These are phyloP conservation scores for Helostoma temminkii DNA, from an alignment of 2,797 vertebrate genomes.

Conservation along the genomic window DNA sequence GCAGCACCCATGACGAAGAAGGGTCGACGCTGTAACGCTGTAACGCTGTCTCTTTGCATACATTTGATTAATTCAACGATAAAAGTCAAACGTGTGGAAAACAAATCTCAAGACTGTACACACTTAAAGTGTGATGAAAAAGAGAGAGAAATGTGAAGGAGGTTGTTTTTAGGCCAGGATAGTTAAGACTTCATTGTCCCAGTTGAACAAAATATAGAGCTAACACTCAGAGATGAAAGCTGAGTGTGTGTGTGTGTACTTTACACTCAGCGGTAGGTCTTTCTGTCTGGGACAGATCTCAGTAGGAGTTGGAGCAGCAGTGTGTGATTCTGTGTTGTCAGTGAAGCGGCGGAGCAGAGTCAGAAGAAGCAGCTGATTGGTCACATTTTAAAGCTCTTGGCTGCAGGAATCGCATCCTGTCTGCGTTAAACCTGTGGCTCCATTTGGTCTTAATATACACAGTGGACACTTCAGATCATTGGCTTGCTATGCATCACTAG, in stretches of 20 bases:
- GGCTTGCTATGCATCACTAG: not conserved
- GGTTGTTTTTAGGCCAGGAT: conserved; percentile 61
- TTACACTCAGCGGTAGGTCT: conserved; percentile 45
- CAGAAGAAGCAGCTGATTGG: conserved; percentile 4
- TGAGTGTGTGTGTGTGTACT: conserved; percentile 28
- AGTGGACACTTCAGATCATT: not conserved
- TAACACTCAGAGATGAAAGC: conserved; percentile 24
- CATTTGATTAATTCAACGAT: too few relatives aligned
- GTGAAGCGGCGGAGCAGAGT: not conserved
- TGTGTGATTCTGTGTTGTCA: conserved; percentile 5
- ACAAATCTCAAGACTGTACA: too few relatives aligned
- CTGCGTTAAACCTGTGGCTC: not conserved
- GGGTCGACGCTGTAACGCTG: too few relatives aligned
- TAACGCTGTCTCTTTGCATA: too few relatives aligned
- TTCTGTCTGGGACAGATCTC: conserved; percentile 59
- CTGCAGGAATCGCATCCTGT: not conserved
- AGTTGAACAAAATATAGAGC: conserved; percentile 58
- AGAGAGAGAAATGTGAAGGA: conserved; percentile 17
- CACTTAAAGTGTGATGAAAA: conserved; percentile 1
- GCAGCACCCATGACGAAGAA: too few relatives aligned
- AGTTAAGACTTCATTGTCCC: conserved; percentile 59
- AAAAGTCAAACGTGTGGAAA: too few relatives aligned
- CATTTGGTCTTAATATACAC: not conserved
- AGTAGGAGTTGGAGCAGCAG: conserved; percentile 28
- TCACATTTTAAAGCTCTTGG: not conserved